These are phyloP conservation scores for Tanypteryx hageni DNA, from an alignment of 2,888 invertebrate species.

Conservation along the genomic window DNA sequence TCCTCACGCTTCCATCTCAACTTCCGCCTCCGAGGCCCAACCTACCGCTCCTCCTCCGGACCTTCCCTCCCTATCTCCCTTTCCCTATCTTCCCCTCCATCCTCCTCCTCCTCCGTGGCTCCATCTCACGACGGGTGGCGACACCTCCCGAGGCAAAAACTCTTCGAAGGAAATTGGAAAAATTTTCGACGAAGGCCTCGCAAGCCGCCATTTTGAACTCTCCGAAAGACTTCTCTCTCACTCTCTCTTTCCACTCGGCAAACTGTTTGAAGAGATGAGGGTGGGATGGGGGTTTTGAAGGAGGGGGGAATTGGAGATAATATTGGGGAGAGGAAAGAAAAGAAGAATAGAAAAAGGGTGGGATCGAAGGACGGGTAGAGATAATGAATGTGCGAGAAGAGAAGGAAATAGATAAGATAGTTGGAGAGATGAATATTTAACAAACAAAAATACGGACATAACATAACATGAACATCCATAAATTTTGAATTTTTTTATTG, in stretches of 20 bases:
- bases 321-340: not conserved
- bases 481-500: no score
- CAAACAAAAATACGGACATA: no score
- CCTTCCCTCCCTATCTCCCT: no score
- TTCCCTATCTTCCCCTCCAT: not conserved
- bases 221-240: not conserved
- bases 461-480: no score
- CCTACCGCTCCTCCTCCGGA: no score
- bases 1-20: not conserved
- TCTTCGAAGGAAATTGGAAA: constrained; percentile 46
- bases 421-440: no score
- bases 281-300: not conserved
- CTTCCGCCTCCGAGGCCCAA: not conserved
- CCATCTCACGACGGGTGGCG: constrained; percentile 43
- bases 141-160: constrained; percentile 57
- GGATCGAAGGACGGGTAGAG: not conserved
- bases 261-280: not conserved
- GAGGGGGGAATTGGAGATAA: no score
- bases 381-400: not conserved
- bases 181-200: constrained; percentile 20
- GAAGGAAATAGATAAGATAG: not conserved
- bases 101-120: not conserved
- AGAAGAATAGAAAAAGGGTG: not conserved
- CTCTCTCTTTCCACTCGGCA: not conserved
- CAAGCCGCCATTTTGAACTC: constrained; percentile 54